phyloP scores from a whole-genome alignment of 2,797 vertebrate genomes.

The Phrynocephalus guinanensis region DNA sequence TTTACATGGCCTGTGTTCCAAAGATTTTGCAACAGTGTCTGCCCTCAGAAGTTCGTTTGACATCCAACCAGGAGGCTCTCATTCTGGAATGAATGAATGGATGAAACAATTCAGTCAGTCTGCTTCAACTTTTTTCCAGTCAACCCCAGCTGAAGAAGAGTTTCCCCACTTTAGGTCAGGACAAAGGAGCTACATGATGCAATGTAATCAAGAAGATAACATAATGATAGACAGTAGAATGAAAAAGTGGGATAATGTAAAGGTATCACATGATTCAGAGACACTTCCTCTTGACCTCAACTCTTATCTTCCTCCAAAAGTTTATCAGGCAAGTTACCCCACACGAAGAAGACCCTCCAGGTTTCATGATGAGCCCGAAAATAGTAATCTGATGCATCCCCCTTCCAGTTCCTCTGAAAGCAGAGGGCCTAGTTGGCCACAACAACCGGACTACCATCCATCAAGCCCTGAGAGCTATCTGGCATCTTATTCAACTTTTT shows the following conservation, averaged over 20 bases:
- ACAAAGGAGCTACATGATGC: not conserved
- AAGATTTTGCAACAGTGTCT: constrained; percentile 20
- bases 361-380: not conserved
- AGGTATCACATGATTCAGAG: constrained; percentile 23
- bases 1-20: constrained; percentile 18
- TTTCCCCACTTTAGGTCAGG: not conserved
- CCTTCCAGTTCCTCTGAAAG: constrained; percentile 48
- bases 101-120: constrained; percentile 35
- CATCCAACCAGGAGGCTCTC: constrained; percentile 32
- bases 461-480: constrained; percentile 10
- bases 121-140: not conserved
- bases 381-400: not conserved
- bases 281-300: not conserved
- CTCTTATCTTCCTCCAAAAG: constrained; percentile 39
- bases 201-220: not conserved
- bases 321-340: constrained; percentile 7
- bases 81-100: constrained; percentile 39
- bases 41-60: constrained; percentile 24
- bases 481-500: constrained; percentile 29
- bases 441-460: constrained; percentile 42
- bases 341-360: constrained; percentile 44
- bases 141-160: not conserved
- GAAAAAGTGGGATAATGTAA: not conserved
- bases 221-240: not conserved
- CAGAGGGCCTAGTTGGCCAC: constrained; percentile 35